Evolutionary conservation across 2,113 vertebrate genomes (phyloP).

Genomic region (Salvelinus namaycush): DNA sequence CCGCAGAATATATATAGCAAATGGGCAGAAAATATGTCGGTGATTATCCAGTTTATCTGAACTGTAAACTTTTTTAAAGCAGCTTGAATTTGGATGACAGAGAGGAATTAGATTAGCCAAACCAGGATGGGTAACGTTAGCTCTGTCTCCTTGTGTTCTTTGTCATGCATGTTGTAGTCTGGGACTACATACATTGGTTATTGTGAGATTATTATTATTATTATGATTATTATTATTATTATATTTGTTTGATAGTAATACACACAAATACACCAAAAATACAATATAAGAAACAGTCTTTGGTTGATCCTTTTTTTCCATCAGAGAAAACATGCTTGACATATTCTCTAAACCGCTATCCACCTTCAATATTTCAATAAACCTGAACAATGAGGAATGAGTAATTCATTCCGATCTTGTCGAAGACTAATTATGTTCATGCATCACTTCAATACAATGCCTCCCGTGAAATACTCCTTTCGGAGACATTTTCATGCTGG

Average conservation of each 20-base stretch:
- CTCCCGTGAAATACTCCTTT: constrained; percentile 63
- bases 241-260: no score
- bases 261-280: no score
- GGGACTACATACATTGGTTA: neutral
- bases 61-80: constrained; percentile 60
- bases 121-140: neutral
- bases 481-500: constrained; percentile 71
- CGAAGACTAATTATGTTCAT: constrained; percentile 60
- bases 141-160: constrained; percentile 11
- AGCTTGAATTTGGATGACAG: constrained; percentile 56
- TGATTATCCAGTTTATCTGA: constrained; percentile 70
- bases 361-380: constrained; percentile 57
- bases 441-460: constrained; percentile 53
- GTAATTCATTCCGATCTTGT: constrained; percentile 45
- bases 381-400: constrained; percentile 45
- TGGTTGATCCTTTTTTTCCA: constrained; percentile 16
- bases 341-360: constrained; percentile 30
- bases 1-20: constrained; percentile 26
- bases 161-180: neutral
- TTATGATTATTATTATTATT: neutral
- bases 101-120: constrained; percentile 35
- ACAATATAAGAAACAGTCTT: neutral
- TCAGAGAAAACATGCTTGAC: constrained; percentile 18
- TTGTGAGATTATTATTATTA: neutral
- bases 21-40: constrained; percentile 57